Evolutionary conservation across 1,140 invertebrate genomes (phyloP), one percentile per base, ranked within the genome.

Genomic region (Lasaia peninsularis): DNA sequence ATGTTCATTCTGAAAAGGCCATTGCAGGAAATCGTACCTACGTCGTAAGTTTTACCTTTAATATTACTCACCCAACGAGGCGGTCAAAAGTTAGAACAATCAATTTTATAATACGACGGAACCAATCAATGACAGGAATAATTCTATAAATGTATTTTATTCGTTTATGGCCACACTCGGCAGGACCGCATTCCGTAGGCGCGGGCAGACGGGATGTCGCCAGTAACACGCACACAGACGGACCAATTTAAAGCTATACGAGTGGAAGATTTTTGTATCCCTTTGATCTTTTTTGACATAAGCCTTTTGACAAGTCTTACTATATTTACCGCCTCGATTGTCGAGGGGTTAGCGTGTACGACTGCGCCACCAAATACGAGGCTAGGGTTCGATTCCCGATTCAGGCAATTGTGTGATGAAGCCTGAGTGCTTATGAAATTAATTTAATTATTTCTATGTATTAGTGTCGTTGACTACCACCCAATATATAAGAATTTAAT

Each of bases 181-280:
- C 56, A 44, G 55, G 67, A 70, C 71, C 58, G 63, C 73, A 80
- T 80, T 80, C 78, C 75, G 50, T 32, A 61, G 67, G 52, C 32
- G 51, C 60, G 56, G 58, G 66, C 63, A 78, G 78, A 78, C 75
- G 65, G 44, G 49, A 35, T 63, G 78, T 63, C 78, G 78, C 75
- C 78, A 56, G 52, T 34, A 14, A 49, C 21, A 37, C 40, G 37
- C 56, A 58, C 56, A 55, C 48, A 55, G 32, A 57, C 18, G 9
- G n/a, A 40, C 6, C 40, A 20, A 40, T 12, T 20, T 54, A 20
- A 21, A 54, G 12, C 18, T 20, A 37, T 20, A 20, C 21, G 21
- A 51, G 16, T 28, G 18, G n/a, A 51, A 51, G 24, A 12, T 51
- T 51, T 51, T 51, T n/a, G 9, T 24, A 24, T n/a, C 21, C 18